Conservation (phyloP, 2,113 vertebrate species). For the Setophaga coronata region DNA sequence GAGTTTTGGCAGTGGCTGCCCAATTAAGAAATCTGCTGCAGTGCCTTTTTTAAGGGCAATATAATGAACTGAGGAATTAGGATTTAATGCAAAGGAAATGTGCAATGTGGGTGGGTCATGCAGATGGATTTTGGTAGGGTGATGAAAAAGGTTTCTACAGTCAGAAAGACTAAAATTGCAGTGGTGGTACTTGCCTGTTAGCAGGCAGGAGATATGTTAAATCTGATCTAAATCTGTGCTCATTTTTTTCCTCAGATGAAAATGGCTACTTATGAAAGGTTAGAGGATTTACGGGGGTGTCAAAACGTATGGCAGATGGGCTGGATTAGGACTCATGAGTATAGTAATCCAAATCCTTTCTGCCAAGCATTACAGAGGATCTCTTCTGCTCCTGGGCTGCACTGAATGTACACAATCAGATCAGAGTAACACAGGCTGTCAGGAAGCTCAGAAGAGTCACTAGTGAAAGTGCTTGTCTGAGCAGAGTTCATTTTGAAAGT, state of each 20-base stretch:
- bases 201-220: constrained; percentile 1
- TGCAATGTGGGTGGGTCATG: constrained; percentile 20
- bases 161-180: constrained; percentile 10
- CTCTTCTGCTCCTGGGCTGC: constrained; percentile 13
- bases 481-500: background rate
- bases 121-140: background rate
- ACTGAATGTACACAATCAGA: background rate
- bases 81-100: constrained; percentile 5
- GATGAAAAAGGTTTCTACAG: background rate
- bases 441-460: background rate
- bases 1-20: constrained; percentile 18
- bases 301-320: constrained; percentile 49
- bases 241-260: constrained; percentile 37
- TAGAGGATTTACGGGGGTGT: constrained; percentile 53
- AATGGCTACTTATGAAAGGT: constrained; percentile 46
- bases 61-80: constrained; percentile 7
- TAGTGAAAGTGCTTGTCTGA: background rate
- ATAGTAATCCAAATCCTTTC: constrained; percentile 39
- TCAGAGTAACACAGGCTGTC: background rate
- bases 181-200: constrained; percentile 28
- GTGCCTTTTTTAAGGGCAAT: constrained; percentile 21
- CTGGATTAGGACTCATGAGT: constrained; percentile 19
- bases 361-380: constrained; percentile 40
- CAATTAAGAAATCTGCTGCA: background rate
- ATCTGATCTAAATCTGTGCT: constrained; percentile 11